phyloP scores from a whole-genome alignment of 2,113 vertebrate species.

The Petroica traversi region DNA sequence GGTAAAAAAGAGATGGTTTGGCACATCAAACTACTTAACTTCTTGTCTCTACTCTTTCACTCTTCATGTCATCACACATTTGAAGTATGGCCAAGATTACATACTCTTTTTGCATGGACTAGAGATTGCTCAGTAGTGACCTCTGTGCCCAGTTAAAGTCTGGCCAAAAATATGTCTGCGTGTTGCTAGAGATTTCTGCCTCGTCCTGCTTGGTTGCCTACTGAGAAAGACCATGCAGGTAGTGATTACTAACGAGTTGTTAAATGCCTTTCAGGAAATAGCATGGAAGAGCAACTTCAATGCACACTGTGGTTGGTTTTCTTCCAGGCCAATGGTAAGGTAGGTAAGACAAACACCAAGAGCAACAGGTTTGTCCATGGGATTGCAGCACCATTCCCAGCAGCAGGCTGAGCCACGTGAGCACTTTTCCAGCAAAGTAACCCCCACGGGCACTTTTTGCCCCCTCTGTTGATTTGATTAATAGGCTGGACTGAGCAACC shows the following conservation, averaged over 20 bases:
- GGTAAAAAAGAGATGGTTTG: neutral
- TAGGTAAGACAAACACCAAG: neutral
- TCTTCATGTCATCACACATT: neutral
- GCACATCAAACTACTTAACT: neutral
- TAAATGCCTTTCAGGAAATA: neutral
- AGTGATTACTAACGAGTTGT: neutral
- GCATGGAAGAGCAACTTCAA: neutral
- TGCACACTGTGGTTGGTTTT: neutral
- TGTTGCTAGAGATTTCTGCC: neutral
- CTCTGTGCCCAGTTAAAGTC: neutral
- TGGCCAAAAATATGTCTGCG: neutral
- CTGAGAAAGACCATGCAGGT: neutral
- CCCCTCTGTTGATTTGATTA: neutral
- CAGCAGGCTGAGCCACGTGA: rapidly evolving
- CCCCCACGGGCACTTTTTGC: neutral
- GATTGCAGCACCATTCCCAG: neutral
- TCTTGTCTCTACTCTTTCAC: neutral
- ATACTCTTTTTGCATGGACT: neutral
- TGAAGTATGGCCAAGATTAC: neutral
- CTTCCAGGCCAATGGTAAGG: neutral
- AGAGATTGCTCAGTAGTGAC: neutral
- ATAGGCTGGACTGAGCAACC: neutral
- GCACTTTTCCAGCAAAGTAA: neutral
- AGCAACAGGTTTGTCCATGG: rapidly evolving
- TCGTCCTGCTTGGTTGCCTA: neutral